Conservation (phyloP, 2,888 invertebrate species). For the Nowickia ferox region DNA sequence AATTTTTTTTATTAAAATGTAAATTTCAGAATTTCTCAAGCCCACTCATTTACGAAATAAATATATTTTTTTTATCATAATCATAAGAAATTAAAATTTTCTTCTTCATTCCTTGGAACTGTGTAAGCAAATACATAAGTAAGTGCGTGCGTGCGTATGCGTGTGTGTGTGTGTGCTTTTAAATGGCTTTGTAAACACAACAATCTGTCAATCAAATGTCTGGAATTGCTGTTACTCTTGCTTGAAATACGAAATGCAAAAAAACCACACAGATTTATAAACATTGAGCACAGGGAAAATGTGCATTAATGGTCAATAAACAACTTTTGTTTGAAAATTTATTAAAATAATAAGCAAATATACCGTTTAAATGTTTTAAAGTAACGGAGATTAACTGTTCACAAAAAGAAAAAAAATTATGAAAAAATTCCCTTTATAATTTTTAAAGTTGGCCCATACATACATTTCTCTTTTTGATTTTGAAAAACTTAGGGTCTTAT, state of each 20-base stretch:
- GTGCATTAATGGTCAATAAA: conserved; percentile 54
- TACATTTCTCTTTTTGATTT: no score
- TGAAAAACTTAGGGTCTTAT: no score
- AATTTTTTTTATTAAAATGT: background rate
- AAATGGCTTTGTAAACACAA: conserved; percentile 58
- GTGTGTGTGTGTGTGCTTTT: background rate
- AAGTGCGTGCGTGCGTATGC: background rate
- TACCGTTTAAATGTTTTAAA: conserved; percentile 15
- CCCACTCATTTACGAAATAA: background rate
- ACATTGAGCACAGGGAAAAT: conserved; percentile 33
- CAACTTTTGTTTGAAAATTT: conserved; percentile 42
- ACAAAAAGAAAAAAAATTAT: background rate
- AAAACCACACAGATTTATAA: conserved; percentile 25
- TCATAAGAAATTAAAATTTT: conserved; percentile 15
- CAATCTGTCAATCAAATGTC: conserved; percentile 61
- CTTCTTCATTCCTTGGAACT: conserved; percentile 5
- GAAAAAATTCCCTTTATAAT: no score
- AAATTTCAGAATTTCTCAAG: background rate
- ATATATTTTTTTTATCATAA: background rate
- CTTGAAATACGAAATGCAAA: conserved; percentile 24
- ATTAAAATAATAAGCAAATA: background rate
- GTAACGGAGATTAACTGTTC: background rate
- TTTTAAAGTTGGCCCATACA: no score
- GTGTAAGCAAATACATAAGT: background rate
- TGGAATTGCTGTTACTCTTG: conserved; percentile 51